A percentile compares a stretch with the other conserved stretches of the same genome.
Conservation (phyloP, 2,888 invertebrate genomes). For the Anorthoa munda region DNA sequence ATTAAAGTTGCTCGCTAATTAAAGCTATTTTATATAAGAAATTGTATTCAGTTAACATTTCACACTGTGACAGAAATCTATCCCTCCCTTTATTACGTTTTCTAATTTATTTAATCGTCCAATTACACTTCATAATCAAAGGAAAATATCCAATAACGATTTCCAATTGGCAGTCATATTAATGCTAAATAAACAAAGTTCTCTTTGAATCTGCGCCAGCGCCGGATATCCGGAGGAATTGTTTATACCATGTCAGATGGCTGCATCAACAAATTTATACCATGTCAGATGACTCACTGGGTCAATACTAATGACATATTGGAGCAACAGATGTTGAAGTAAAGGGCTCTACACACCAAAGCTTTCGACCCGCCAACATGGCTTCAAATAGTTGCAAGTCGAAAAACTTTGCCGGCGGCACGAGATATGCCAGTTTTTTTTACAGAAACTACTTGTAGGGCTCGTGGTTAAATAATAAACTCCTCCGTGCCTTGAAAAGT, state of each 20-base stretch:
- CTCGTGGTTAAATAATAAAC: no score
- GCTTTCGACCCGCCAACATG: no score
- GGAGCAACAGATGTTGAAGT: conserved; percentile 55
- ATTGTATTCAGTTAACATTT: not conserved
- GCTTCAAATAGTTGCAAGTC: no score
- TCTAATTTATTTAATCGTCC: not conserved
- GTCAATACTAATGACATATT: conserved; percentile 53
- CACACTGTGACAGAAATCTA: not conserved
- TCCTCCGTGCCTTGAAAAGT: no score
- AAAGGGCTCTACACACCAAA: not conserved
- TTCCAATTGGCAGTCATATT: conserved; percentile 22
- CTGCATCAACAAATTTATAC: conserved; percentile 49
- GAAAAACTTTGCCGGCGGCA: no score
- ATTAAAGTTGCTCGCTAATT: not conserved
- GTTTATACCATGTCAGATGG: conserved; percentile 51
- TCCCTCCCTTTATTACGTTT: not conserved
- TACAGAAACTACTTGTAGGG: no score
- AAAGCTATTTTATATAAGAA: not conserved
- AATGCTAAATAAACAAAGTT: conserved; percentile 57
- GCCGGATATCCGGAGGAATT: conserved; percentile 61
- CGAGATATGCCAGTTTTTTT: no score
- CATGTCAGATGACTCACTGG: conserved; percentile 31
- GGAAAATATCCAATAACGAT: conserved; percentile 20
- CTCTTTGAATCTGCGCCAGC: conserved; percentile 66
- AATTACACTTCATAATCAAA: conserved; percentile 10